Conservation (phyloP, 2,797 vertebrate genomes). For the Gymnodraco acuticeps region DNA sequence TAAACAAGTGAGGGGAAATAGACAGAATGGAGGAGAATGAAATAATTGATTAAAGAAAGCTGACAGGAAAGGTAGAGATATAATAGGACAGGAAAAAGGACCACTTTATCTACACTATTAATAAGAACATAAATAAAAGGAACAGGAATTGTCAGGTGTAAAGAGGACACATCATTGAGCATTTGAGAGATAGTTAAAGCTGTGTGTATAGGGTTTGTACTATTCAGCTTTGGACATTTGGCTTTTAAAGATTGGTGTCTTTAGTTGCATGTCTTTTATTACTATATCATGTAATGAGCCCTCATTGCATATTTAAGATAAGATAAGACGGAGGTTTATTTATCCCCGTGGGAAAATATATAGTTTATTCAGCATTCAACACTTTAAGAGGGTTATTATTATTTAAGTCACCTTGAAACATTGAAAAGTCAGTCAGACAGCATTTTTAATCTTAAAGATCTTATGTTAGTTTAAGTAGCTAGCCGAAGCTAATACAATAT, state of each 20-base stretch:
- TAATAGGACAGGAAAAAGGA: neutral
- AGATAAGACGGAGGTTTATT: too few relatives aligned
- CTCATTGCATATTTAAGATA: too few relatives aligned
- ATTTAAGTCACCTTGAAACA: neutral
- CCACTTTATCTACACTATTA: slow-evolving; percentile 12
- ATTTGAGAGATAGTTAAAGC: neutral
- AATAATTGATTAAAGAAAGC: slow-evolving; percentile 1
- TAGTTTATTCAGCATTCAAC: too few relatives aligned
- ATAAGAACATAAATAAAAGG: slow-evolving; percentile 21
- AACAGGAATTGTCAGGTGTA: neutral
- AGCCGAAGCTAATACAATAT: neutral
- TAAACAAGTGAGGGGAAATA: slow-evolving; percentile 43
- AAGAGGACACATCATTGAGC: neutral
- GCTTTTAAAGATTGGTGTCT: neutral
- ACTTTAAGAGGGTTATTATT: too few relatives aligned
- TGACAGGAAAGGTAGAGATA: slow-evolving; percentile 17
- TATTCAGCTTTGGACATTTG: neutral
- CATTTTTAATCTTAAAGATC: too few relatives aligned
- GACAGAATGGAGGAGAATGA: slow-evolving; percentile 25
- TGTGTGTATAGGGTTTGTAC: neutral
- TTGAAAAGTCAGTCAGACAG: neutral
- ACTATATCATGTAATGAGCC: neutral
- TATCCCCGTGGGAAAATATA: too few relatives aligned
- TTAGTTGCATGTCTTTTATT: neutral
- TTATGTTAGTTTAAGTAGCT: neutral